Base-by-base conservation (phyloP, 1,140 invertebrate species). In the Drosophila tsacasi region DNA sequence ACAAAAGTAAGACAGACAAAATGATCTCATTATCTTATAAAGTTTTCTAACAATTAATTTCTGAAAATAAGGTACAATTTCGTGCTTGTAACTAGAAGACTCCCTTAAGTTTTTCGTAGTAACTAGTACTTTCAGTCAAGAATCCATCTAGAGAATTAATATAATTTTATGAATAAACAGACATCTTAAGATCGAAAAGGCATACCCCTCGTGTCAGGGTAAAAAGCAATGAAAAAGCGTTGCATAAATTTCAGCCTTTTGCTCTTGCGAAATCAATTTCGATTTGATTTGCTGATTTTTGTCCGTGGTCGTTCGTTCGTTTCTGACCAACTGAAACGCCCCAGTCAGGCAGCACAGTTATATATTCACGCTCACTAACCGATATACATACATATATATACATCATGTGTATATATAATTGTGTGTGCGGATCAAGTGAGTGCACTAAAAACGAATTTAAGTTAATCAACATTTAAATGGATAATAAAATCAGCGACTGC, bases 401-500 rank as follows among this genome's bases (percentile, higher is more conserved):
- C 1, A 23, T 17, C n/a, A 5, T 21, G 37, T 42, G 23, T 62
- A 37, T 47, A 44, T 39, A 35, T 27, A 25, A 25, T 10, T 32
- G 55, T 30, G 62, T 63, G 42, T 63, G 40, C 47, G 44, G 30
- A 63, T 69, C 69, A 83, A 87, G 73, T 81, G 69, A 87, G 81
- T 71, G 83, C 84, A 80, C 75, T 80, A 77, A 80, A 80, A 71
- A 85, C 67, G 72, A 87, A 89, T 87, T 87, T 81, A 87, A 87
- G 84, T 89, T 87, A 87, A 87, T 87, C 84, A 87, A 89, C 84
- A 75, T 84, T 84, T 87, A 87, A 87, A 87, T 87, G 84, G 84
- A 87, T 89, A 87, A 87, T 81, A 89, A 83, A 87, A 84, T 83
- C 60, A 37, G 42, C 47, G 65, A 67, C 59, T 80, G 83, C 72